Base-by-base conservation (phyloP, 2,888 invertebrate genomes). In the Tubiluchus corallicola region DNA sequence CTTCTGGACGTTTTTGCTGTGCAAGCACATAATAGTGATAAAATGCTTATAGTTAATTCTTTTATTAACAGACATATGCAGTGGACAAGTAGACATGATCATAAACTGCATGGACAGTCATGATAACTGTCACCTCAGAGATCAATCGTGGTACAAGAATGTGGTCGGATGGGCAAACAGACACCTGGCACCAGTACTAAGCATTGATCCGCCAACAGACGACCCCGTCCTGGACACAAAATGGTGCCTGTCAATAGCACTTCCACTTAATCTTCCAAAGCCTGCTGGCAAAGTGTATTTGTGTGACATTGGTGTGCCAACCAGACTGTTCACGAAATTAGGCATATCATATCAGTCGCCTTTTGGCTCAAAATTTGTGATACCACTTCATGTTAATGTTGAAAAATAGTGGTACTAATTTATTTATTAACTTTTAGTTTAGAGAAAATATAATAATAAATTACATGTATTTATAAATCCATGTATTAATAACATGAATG, bases 291-390 rank as follows among this genome's bases (percentile, higher is more conserved):
- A 78, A 63, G 68, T 84, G 53, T 84, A 82, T 69, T 72, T 87
- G 51, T 82, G 82, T 62, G 82, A 85, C 69, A 71, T 85, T 57
- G 81, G 80, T 52, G 73, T 85, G 57, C 85, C 88, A 20, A 69
- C 73, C 52, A 74, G 74, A 60, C 72, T 84, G 55, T 84, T 79
- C 68, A 68, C 71, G 43, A 77, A 78, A 55, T 74, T 77, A 53
- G 77, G 77, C 45, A 76, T 87, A 49, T 71, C 71, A 50, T 88
- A 85, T 68, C 74, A 75, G 56, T 79, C 84, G 51, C 87, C 87
- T 4, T 88, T 85, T 57, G 79, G 79, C 44, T 75, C 79, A 45
- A 81, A 81, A 66, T 79, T 79, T 66, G 76, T 79, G 53, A 78
- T 82, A 64, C 77, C 81, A 40, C 67, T 81, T 4, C 57, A 61